These are phyloP conservation scores for Andrena praecox DNA, from an alignment of 2,888 invertebrate genomes.

Conservation along the genomic window DNA sequence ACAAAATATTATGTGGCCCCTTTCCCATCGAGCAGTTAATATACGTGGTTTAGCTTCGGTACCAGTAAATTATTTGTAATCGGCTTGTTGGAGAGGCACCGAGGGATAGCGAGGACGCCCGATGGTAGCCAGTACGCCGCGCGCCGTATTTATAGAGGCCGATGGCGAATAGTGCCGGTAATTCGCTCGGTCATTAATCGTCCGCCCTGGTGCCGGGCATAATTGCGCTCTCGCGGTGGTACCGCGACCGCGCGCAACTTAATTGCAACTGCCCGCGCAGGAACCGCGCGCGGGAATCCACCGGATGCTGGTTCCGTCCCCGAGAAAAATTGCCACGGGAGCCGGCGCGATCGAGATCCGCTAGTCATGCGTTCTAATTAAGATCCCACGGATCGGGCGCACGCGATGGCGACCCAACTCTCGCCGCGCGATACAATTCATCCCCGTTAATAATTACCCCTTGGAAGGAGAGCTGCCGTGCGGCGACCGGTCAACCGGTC, in stretches of 20 bases:
- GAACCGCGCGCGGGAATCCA: constrained; percentile 53
- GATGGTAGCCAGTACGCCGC: constrained; percentile 28
- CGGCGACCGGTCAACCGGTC: too few species aligned
- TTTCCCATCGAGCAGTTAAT: too few species aligned
- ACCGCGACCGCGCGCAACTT: constrained; percentile 52
- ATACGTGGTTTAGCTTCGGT: neutral
- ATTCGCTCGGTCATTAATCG: constrained; percentile 66
- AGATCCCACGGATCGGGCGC: constrained; percentile 68
- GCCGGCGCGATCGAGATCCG: constrained; percentile 63
- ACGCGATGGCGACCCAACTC: constrained; percentile 64
- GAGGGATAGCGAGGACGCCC: constrained; percentile 4
- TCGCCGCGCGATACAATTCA: constrained; percentile 48
- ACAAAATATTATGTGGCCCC: too few species aligned
- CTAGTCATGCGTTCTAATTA: constrained; percentile 76
- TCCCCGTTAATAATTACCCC: constrained; percentile 21
- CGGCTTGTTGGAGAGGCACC: constrained; percentile 18
- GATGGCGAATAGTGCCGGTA: constrained; percentile 48
- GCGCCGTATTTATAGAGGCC: constrained; percentile 58
- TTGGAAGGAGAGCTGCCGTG: neutral
- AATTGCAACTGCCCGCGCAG: constrained; percentile 55
- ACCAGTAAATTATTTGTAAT: constrained; percentile 48
- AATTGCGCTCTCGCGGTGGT: constrained; percentile 63
- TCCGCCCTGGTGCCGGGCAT: constrained; percentile 46
- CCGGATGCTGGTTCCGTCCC: constrained; percentile 62
- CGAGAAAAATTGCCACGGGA: constrained; percentile 62